Evolutionary conservation across 2,888 invertebrate species (phyloP), one percentile per base, ranked within the genome.

Genomic region (Caenorhabditis sp.): DNA sequence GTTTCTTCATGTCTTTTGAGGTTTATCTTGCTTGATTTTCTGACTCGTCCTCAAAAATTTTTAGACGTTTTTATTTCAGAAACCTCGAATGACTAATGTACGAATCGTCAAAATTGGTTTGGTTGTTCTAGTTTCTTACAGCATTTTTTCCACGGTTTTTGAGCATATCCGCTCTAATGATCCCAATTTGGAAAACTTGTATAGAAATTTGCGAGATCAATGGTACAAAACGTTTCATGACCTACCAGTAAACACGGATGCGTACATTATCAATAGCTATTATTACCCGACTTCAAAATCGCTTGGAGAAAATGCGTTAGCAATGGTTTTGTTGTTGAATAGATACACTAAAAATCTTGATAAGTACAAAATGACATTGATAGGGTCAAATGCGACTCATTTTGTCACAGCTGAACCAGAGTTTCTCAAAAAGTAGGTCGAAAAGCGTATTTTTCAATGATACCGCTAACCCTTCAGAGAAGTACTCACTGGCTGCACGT

Each of bases 311-410:
- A 68, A 76, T 76, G 68, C 61, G 0, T 2, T 68, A 11, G 76
- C 61, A 6, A 76, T 68, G 61, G 55, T 71, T 15, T 32, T 71
- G 15, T 6, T 71, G 44, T 32, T 71, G 62, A 62, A 71, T 37
- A 24, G 62, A 5, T 62, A 62, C n/a, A 71, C 71, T 0, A 71
- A 53, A n/a, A 53, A 62, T 13, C 62, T 71, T 5, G 53, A 53
- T 13, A 62, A 71, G 28, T 71, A 71, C 26, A 53, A 55, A 26
- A 55, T 71, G 62, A 24, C 40, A 6, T 4, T 71, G 32, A 53
- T 71, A 1, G 62, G 55, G 4, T 44, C 55, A 2, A 67, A 76
- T 20, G 44, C n/a, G 3, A 35, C 65, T 3, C 1, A 13, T 32
- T 67, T 60, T 40, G 58, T 67, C 9, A 32, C 11, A 51, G 26